Evolutionary conservation across 2,113 vertebrate genomes (phyloP).

Genomic region (Ammodytes marinus): DNA sequence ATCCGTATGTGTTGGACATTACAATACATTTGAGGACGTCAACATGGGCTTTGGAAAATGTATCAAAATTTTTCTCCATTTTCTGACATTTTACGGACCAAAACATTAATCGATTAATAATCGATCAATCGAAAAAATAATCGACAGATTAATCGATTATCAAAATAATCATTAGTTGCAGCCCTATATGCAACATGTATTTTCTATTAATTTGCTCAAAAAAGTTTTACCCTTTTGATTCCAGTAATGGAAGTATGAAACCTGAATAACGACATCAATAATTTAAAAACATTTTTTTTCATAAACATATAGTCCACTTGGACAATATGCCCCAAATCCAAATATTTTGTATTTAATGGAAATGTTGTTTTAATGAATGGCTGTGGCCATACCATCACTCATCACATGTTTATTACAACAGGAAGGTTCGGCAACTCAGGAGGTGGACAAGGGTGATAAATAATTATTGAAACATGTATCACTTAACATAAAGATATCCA

Average conservation of each 20-base stretch:
- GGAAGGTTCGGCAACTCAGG: background rate
- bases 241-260: background rate
- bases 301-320: background rate
- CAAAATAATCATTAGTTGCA: too few relatives aligned
- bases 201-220: background rate
- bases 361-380: background rate
- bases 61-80: too few relatives aligned
- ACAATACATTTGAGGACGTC: too few relatives aligned
- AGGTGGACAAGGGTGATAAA: background rate
- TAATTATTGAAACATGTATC: background rate
- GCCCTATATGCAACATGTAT: background rate
- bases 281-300: background rate
- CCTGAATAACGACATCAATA: background rate
- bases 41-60: too few relatives aligned
- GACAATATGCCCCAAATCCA: background rate
- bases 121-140: too few relatives aligned
- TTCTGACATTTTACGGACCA: too few relatives aligned
- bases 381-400: background rate
- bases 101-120: too few relatives aligned
- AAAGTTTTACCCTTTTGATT: background rate
- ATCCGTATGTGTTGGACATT: too few relatives aligned
- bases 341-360: background rate
- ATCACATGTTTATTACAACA: background rate
- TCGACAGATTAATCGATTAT: too few relatives aligned
- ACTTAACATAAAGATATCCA: background rate